Percentiles rank a stretch among this genome's conserved stretches.
Evolutionary conservation across 2,113 vertebrate genomes (phyloP).

Genomic region (Dermatemys mawii): DNA sequence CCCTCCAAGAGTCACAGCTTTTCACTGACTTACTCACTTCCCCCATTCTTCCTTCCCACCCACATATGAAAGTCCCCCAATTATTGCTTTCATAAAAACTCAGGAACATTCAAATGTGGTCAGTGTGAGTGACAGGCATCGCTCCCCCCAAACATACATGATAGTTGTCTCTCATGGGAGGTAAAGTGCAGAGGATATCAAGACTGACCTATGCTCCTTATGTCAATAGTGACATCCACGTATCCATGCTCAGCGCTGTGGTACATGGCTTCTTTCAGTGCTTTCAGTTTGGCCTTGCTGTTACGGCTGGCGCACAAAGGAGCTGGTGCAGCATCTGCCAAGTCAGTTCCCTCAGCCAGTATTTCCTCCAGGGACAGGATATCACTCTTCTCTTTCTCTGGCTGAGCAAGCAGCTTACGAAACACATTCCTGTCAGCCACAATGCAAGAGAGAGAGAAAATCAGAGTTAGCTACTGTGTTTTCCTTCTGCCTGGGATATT

Average conservation of each 20-base stretch:
- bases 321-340: constrained; percentile 84
- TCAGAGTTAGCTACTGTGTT: constrained; percentile 30
- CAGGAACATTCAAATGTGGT: neutral
- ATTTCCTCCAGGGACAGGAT: constrained; percentile 98
- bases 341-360: constrained; percentile 92
- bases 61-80: neutral
- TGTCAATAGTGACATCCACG: constrained; percentile 96
- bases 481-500: neutral
- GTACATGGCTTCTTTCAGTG: constrained; percentile 97
- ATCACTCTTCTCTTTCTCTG: constrained; percentile 93
- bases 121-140: neutral
- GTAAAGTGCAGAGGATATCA: neutral
- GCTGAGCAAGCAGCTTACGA: constrained; percentile 93
- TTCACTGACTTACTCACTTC: neutral
- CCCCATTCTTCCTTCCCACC: neutral
- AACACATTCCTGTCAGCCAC: constrained; percentile 91
- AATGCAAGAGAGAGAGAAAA: constrained; percentile 56
- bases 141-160: fast-evolving
- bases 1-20: neutral
- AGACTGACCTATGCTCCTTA: constrained; percentile 92
- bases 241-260: constrained; percentile 96
- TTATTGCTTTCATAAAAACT: neutral
- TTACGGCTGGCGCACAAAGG: constrained; percentile 88
- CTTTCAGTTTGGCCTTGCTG: constrained; percentile 95
- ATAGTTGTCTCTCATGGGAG: fast-evolving